Conservation (phyloP, 2,888 invertebrate genomes). For the Digitonthophagus gazella region DNA sequence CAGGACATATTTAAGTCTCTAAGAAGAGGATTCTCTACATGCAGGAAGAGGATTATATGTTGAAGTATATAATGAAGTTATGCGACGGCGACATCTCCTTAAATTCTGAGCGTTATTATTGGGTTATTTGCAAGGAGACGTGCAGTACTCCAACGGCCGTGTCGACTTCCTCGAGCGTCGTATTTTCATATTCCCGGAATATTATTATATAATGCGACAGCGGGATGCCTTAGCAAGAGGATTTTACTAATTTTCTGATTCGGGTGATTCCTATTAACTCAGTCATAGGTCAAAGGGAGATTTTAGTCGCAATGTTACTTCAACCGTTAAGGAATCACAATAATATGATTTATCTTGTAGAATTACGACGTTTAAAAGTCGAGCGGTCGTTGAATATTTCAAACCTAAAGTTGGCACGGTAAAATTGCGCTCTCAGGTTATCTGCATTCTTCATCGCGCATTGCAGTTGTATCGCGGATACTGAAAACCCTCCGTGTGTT, state of each 20-base stretch:
- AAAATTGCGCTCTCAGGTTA: not conserved
- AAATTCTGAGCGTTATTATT: not conserved
- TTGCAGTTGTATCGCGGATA: not conserved
- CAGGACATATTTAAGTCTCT: not conserved
- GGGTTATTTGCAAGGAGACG: not conserved
- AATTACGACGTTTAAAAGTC: not conserved
- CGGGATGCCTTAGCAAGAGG: not conserved
- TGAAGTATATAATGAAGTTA: not conserved
- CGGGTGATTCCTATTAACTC: not conserved
- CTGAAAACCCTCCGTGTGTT: not conserved
- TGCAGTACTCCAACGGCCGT: not conserved
- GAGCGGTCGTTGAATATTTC: not conserved
- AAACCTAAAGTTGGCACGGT: not conserved
- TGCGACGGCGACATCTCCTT: not conserved
- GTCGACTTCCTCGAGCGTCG: not conserved
- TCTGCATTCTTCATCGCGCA: not conserved
- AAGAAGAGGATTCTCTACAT: not conserved
- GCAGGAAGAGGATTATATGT: not conserved
- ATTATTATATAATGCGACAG: not conserved
- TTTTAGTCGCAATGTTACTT: not conserved
- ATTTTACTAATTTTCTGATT: not conserved
- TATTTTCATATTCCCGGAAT: not conserved
- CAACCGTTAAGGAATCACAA: not conserved
- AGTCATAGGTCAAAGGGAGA: not conserved
- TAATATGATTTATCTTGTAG: not conserved